phyloP scores from a whole-genome alignment of 2,113 vertebrate genomes.

The Hystrix cristata region DNA sequence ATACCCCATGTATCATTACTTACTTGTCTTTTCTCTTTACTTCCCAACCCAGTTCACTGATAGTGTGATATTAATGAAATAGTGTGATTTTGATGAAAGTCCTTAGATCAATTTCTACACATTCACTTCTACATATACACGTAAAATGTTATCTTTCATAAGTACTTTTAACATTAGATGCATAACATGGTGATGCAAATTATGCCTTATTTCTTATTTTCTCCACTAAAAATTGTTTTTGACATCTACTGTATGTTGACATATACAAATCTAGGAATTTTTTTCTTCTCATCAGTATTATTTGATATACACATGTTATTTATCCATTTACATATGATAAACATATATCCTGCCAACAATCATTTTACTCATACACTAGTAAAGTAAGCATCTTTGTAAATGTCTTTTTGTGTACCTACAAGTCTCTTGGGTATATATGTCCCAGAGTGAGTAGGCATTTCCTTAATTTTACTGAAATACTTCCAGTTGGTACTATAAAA shows the following conservation, averaged over 20 bases:
- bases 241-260: not conserved
- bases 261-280: not conserved
- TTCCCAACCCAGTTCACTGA: not conserved
- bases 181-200: not conserved
- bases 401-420: not conserved
- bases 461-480: not conserved
- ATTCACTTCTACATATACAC: not conserved
- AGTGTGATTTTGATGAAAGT: not conserved
- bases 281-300: constrained; percentile 9
- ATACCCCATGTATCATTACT: not conserved
- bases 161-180: not conserved
- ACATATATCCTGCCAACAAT: not conserved
- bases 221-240: not conserved
- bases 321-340: not conserved
- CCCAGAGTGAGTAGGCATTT: not conserved
- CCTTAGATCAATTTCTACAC: not conserved
- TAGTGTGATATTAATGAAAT: not conserved
- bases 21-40: not conserved
- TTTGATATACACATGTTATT: not conserved
- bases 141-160: not conserved
- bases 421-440: not conserved
- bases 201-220: not conserved
- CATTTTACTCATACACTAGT: not conserved
- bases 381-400: not conserved
- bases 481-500: not conserved